Conservation (phyloP, 1,140 invertebrate genomes). For the Caenorhabditis elegans region DNA sequence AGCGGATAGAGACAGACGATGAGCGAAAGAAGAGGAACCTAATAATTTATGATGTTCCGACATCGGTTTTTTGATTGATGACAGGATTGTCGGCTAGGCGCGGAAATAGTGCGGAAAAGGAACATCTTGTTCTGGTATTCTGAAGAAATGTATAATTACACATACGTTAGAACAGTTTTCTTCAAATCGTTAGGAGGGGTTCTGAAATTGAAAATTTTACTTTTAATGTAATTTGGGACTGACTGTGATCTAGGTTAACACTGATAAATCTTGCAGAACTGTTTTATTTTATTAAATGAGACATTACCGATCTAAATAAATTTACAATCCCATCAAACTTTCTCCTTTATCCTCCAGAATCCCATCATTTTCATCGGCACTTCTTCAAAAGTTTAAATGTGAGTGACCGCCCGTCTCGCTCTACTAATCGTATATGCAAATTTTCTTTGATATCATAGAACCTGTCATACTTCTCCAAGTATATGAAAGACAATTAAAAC, state of each 20-base stretch:
- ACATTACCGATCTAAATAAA: too few relatives aligned
- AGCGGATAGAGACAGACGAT: conserved; percentile 8
- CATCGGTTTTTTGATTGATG: conserved; percentile 5
- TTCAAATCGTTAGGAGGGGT: too few relatives aligned
- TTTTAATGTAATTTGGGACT: too few relatives aligned
- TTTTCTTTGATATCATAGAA: background rate
- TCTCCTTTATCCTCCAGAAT: conserved; percentile 1
- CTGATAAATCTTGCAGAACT: too few relatives aligned
- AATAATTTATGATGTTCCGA: conserved; percentile 32
- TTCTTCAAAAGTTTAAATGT: background rate
- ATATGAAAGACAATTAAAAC: background rate
- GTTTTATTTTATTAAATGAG: too few relatives aligned
- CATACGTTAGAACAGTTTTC: too few relatives aligned
- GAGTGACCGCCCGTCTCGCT: conserved; percentile 1
- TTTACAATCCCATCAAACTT: conserved; percentile 1
- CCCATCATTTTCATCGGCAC: background rate
- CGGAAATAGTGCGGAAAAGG: conserved; percentile 1
- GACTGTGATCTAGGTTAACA: too few relatives aligned
- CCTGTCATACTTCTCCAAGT: too few relatives aligned
- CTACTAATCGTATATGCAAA: conserved; percentile 17
- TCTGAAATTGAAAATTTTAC: too few relatives aligned
- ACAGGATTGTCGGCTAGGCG: background rate
- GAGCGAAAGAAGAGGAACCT: background rate
- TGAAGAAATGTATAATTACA: too few relatives aligned
- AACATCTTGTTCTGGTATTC: background rate